Evolutionary conservation across 2,888 invertebrate species (phyloP).

Genomic region (Herminia tarsipennalis): DNA sequence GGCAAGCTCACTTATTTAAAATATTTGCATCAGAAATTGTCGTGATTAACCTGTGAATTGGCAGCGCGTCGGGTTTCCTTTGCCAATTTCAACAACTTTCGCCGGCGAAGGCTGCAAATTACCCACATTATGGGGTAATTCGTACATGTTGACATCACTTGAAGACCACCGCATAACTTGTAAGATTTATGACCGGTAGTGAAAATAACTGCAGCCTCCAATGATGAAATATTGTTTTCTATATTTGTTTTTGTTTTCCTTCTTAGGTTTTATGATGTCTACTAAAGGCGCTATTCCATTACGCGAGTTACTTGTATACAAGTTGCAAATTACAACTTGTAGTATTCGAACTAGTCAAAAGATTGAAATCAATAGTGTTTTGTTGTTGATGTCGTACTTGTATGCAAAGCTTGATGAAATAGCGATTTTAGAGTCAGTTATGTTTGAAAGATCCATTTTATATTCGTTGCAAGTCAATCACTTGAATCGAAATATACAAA

Average conservation of each 20-base stretch:
- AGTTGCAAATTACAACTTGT: too few species aligned
- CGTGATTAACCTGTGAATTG: slow-evolving; percentile 36
- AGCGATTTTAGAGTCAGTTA: too few species aligned
- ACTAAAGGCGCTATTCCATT: too few species aligned
- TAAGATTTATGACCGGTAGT: slow-evolving; percentile 33
- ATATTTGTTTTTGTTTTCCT: background rate
- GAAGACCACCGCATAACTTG: slow-evolving; percentile 35
- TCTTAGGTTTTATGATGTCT: background rate
- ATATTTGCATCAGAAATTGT: slow-evolving; percentile 27
- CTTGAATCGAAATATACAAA: too few species aligned
- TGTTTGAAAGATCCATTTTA: too few species aligned
- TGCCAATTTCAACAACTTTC: slow-evolving; percentile 38
- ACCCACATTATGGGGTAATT: slow-evolving; percentile 51
- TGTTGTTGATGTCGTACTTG: too few species aligned
- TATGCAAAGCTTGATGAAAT: too few species aligned
- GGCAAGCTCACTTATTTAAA: slow-evolving; percentile 12
- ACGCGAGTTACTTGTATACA: too few species aligned
- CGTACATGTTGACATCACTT: slow-evolving; percentile 29
- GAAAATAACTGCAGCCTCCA: slow-evolving; percentile 17
- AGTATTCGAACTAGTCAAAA: too few species aligned
- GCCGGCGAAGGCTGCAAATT: slow-evolving; percentile 47
- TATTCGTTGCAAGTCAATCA: too few species aligned
- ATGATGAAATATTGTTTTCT: slow-evolving; percentile 12
- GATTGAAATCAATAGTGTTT: too few species aligned
- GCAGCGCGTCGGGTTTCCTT: slow-evolving; percentile 26